Evolutionary conservation across 2,888 invertebrate species (phyloP).

Genomic region (Entomobrya proxima): DNA sequence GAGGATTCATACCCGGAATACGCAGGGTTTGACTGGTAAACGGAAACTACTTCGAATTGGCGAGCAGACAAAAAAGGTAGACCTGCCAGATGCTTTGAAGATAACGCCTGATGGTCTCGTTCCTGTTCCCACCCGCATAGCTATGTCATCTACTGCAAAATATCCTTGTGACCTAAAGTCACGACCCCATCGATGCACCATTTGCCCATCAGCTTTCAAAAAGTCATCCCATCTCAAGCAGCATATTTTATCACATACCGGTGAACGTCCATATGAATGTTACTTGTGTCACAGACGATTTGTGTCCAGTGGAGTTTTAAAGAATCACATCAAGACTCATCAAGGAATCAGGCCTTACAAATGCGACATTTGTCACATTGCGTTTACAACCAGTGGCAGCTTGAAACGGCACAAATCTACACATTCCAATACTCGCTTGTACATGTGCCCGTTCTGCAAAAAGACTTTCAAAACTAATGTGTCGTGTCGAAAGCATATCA

Average conservation of each 20-base stretch:
- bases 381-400: conserved; percentile 81
- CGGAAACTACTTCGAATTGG: conserved; percentile 72
- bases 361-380: conserved; percentile 80
- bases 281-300: conserved; percentile 78
- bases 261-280: conserved; percentile 79
- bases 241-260: conserved; percentile 79
- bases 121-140: conserved; percentile 48
- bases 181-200: conserved; percentile 79
- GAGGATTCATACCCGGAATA: conserved; percentile 69
- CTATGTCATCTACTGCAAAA: conserved; percentile 38
- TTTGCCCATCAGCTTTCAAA: conserved; percentile 79
- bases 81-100: conserved; percentile 73
- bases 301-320: conserved; percentile 80
- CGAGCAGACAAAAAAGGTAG: conserved; percentile 62
- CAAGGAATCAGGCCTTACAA: conserved; percentile 79
- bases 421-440: conserved; percentile 79
- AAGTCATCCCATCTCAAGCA: conserved; percentile 81
- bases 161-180: conserved; percentile 42
- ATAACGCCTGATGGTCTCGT: conserved; percentile 72
- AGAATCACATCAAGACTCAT: conserved; percentile 81
- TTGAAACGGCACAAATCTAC: conserved; percentile 80
- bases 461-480: conserved; percentile 81
- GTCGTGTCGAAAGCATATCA: conserved; percentile 83
- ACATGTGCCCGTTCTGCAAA: conserved; percentile 82
- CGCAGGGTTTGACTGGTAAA: conserved; percentile 68